phyloP scores from a whole-genome alignment of 2,797 vertebrate genomes.

The Morus bassanus region DNA sequence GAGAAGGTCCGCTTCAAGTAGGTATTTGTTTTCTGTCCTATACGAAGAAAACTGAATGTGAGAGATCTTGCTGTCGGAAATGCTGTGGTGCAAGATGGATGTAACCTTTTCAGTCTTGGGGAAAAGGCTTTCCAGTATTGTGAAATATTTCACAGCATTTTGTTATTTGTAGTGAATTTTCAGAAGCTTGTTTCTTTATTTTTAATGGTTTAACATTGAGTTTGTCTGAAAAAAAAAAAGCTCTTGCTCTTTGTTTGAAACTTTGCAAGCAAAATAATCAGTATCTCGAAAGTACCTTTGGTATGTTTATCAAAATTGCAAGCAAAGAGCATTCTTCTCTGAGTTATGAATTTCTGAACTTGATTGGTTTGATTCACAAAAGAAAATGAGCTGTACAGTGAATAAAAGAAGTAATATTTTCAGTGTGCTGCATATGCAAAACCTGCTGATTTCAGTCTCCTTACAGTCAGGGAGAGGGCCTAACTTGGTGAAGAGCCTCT shows the following conservation, averaged over 20 bases:
- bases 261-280: not conserved
- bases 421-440: accelerated
- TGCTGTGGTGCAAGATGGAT: too few relatives aligned
- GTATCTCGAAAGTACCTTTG: not conserved
- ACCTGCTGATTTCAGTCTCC: not conserved
- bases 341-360: not conserved
- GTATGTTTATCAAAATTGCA: not conserved
- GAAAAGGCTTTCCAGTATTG: accelerated
- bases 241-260: not conserved
- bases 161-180: not conserved
- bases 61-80: not conserved
- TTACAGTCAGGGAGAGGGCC: accelerated
- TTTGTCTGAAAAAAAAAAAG: not conserved
- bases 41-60: accelerated
- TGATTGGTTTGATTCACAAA: not conserved
- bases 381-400: not conserved
- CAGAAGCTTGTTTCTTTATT: not conserved
- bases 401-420: not conserved
- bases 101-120: not conserved
- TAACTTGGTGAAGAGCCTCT: not conserved
- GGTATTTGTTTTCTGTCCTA: conserved; percentile 38
- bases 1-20: conserved; percentile 98
- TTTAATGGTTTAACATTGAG: not conserved
- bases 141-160: not conserved
- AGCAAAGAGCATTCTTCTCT: not conserved